Base-by-base conservation (phyloP, 2,888 invertebrate genomes). In the Petrolisthes manimaculis region DNA sequence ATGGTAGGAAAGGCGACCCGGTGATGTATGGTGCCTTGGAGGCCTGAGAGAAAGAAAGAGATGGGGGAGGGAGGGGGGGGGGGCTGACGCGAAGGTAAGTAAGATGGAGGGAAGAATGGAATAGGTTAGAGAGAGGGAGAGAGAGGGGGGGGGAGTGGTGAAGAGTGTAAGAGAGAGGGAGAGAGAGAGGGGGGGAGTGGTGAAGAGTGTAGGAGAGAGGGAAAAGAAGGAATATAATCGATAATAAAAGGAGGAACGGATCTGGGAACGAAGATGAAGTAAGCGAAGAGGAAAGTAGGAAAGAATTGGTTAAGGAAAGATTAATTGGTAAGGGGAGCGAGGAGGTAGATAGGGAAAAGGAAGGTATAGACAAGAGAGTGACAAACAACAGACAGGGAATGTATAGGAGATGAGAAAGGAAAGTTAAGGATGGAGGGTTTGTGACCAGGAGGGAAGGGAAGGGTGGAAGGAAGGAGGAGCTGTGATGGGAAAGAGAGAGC, bases 1-100 rank as follows among this genome's bases (percentile, higher is more conserved):
- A 51, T 37, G 37, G 18, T n/a, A n/a, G 51, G 51, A 51, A 56
- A 61, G 3, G 81, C 14, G 14, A 21, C 3, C n/a, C 12, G 71
- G 54, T 71, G 51, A 53, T 83, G 71, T 53, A 69, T 69, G 83
- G 53, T 61, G 61, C 61, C 14, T 8, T 8, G 74, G 78, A 78
- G 78, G 8, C 14, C 6, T 51, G 78, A 74, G 75, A 14, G 75
- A 74, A 21, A n/a, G 75, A n/a, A 21, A 74, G 75, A n/a, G 75
- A 8, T 12, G 21, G 21, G 21, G 75, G n/a, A n/a, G 53, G 78
- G 14, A 53, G 12, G 78, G 21, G 78, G 18, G 78, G 21, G 51
- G 53, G 37, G 8, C 4, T 6, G 5, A 53, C 12, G 78, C 4
- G 78, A 18, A 14, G 21, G 51, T 8, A 18, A 8, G 8, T 8